Base-by-base conservation (phyloP, 2,797 vertebrate species). In the Brachymystax lenok region DNA sequence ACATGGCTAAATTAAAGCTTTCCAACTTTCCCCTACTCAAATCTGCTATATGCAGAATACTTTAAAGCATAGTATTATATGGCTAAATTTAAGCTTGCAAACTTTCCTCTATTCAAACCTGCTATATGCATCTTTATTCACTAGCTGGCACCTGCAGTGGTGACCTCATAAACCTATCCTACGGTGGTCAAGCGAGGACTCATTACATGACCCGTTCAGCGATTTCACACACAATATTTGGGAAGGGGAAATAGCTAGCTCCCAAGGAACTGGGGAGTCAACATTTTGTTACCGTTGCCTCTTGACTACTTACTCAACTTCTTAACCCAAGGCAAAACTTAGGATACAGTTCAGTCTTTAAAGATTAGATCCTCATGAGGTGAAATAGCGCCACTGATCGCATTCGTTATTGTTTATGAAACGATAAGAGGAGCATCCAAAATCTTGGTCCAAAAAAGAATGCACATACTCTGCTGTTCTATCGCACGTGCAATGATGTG, bases 181-280 rank as follows among this genome's bases (percentile, higher is more conserved):
- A 27, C 27, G 30, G 28, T 67, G 28, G 66, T 30, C 30, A 67
- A 67, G 28, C 16, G 12, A 59, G 56, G 56, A 19, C 30, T 68
- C 28, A 19, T 33, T 68, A 35, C 28, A 27, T 33, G 17, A 68
- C 66, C 28, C 14, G 6, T 30, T 35, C 16, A 68, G 27, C 0
- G 66, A 68, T 68, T 68, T 35, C 28, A 33, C 16, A 30, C 24
- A 14, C 61, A 64, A 14, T 64, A 21, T 66, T 28, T 28, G 12
- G 13, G 4, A 66, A 19, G 6, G 19, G 6, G 16, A 8, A 59
- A 59, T 19, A 19, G 56, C 16, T 21, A 14, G 13, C 27, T 54
- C 52, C 52, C 52, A 5, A 19, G 14, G 54, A 4, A 2, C 77
- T 88, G 67, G 87, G 87, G 77, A 56, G 66, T 7, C 88, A 85